These are phyloP conservation scores for Callospermophilus lateralis DNA, from an alignment of 2,113 vertebrate species.

Conservation along the genomic window DNA sequence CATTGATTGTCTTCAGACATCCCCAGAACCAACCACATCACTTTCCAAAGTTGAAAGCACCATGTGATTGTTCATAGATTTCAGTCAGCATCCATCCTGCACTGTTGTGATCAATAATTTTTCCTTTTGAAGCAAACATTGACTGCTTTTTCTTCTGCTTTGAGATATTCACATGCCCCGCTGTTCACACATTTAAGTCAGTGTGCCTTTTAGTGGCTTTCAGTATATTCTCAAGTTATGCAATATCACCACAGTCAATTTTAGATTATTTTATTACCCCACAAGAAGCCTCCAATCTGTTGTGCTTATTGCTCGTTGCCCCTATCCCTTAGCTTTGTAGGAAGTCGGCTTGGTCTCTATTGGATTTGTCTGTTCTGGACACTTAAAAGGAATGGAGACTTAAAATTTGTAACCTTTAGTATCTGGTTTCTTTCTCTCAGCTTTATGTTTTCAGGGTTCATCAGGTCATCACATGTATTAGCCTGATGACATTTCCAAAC, in stretches of 20 bases:
- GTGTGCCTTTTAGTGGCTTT: neutral
- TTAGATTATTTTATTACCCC: neutral
- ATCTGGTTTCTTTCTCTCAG: neutral
- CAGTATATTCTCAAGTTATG: neutral
- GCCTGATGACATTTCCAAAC: neutral
- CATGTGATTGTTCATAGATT: neutral
- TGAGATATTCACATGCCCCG: neutral
- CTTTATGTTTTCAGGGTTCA: neutral
- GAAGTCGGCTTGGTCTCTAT: neutral
- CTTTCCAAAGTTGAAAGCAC: neutral
- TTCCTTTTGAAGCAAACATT: neutral
- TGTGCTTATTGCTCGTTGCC: neutral
- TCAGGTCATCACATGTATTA: neutral
- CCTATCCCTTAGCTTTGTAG: too few relatives aligned
- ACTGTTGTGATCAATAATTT: neutral
- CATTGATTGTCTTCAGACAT: neutral
- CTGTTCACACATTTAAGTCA: neutral
- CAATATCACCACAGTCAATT: rapidly evolving
- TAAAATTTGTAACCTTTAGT: neutral
- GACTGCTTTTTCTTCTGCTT: neutral
- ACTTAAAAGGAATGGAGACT: neutral
- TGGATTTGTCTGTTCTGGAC: neutral
- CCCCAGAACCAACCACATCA: neutral
- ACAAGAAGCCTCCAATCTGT: neutral
- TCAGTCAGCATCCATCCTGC: neutral